These are phyloP conservation scores for Chaetogeoica ovagalla DNA, from an alignment of 2,888 invertebrate species.

Conservation along the genomic window DNA sequence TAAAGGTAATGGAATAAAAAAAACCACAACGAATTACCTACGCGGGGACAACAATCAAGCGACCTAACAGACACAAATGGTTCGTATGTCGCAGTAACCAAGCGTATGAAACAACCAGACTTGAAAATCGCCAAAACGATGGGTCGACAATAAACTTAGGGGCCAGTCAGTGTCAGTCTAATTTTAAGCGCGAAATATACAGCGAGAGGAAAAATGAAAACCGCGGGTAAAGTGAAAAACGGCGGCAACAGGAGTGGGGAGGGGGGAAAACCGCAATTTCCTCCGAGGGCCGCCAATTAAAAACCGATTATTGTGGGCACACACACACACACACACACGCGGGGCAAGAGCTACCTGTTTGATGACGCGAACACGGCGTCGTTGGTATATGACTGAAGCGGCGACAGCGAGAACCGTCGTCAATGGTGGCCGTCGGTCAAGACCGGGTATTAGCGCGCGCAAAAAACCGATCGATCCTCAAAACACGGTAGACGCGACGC, in stretches of 20 bases:
- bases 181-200: not conserved
- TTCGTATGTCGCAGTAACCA: no score
- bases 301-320: not conserved
- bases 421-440: not conserved
- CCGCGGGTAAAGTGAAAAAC: constrained; percentile 5
- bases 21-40: no score
- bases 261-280: no score
- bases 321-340: not conserved
- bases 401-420: constrained; percentile 13
- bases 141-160: no score
- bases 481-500: constrained; percentile 7
- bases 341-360: constrained; percentile 37
- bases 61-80: no score
- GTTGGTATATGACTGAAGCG: not conserved
- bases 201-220: not conserved
- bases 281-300: no score
- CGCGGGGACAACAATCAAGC: no score
- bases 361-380: constrained; percentile 15
- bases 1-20: no score
- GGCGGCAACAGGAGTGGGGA: not conserved
- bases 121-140: no score
- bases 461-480: not conserved
- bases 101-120: no score
- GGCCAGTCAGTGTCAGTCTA: not conserved
- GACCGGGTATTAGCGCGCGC: constrained; percentile 7